Conservation (phyloP, 2,113 vertebrate genomes). For the Connochaetes taurinus region DNA sequence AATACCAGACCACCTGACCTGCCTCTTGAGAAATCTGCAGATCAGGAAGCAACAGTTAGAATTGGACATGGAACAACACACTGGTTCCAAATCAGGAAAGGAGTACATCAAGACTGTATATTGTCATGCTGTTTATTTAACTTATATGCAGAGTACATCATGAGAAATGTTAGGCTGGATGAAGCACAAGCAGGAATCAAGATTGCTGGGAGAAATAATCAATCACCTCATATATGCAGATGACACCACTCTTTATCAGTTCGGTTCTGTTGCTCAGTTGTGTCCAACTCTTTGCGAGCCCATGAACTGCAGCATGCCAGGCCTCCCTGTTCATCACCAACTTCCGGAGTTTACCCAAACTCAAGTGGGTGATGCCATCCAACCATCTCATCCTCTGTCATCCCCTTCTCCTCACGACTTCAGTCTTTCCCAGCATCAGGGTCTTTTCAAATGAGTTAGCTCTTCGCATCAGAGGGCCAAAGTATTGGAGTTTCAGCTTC, state of each 20-base stretch:
- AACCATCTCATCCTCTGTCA: too few relatives aligned
- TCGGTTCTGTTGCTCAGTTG: too few relatives aligned
- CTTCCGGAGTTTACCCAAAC: too few relatives aligned
- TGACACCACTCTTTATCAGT: background rate
- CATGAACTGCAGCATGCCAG: too few relatives aligned
- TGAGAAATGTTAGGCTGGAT: background rate
- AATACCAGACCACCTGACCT: background rate
- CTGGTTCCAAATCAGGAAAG: background rate
- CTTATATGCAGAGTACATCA: background rate
- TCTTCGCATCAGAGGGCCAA: too few relatives aligned
- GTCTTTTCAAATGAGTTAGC: too few relatives aligned
- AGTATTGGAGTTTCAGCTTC: too few relatives aligned
- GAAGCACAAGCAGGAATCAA: background rate
- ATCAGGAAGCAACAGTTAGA: background rate
- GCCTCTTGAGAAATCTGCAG: background rate
- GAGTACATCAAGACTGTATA: background rate
- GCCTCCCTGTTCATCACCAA: too few relatives aligned
- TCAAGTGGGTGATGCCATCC: too few relatives aligned
- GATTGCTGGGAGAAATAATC: background rate
- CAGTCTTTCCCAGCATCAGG: too few relatives aligned
- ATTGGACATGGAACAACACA: background rate
- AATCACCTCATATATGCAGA: background rate
- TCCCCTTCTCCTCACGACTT: too few relatives aligned
- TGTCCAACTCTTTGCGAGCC: too few relatives aligned
- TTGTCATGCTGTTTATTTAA: background rate